Evolutionary conservation across 2,888 invertebrate genomes (phyloP), one percentile per base, ranked within the genome.

Genomic region (Latrodectus elegans): DNA sequence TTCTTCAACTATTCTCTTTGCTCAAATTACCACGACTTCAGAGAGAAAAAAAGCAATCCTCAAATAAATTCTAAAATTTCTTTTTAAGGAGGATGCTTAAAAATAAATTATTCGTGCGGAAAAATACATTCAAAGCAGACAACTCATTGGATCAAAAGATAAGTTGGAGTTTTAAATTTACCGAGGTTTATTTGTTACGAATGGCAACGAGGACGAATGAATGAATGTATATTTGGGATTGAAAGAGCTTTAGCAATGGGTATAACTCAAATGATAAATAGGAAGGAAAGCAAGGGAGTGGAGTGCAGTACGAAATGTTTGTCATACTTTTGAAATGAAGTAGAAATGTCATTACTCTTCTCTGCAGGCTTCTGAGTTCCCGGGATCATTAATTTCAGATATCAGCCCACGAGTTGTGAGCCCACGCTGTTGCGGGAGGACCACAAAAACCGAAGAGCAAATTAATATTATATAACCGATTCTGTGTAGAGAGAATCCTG

Each of bases 291-390:
- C 52, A 76, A 65, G n/a, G 22, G 17, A 26, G 83, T 15, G 60
- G 38, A n/a, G 17, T 38, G 38, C 38, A 38, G 38, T 6, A 38
- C 38, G 84, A 78, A 78, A 84, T 84, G 77, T 84, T 84, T 84
- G 84, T 84, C 84, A 84, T 84, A 78, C 78, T 84, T 84, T 67
- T 77, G 84, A 84, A 78, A 78, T 78, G 84, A 78, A 82, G 77
- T 84, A 77, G 84, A 84, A 84, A 84, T 84, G 67, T 70, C 84
- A 84, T 84, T 78, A 78, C 67, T 84, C 84, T 84, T 55, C 52
- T 17, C 49, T 22, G 49, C 51, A 67, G 65, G 55, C 38, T 60
- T 64, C 76, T 49, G 64, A 71, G 76, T 38, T 72, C 26, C 49
- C 17, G n/a, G 49, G 51, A 64, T 81, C 80, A 81, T 81, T 73